These are phyloP conservation scores for Pristis pectinata DNA, from an alignment of 2,797 vertebrate genomes.

Conservation along the genomic window DNA sequence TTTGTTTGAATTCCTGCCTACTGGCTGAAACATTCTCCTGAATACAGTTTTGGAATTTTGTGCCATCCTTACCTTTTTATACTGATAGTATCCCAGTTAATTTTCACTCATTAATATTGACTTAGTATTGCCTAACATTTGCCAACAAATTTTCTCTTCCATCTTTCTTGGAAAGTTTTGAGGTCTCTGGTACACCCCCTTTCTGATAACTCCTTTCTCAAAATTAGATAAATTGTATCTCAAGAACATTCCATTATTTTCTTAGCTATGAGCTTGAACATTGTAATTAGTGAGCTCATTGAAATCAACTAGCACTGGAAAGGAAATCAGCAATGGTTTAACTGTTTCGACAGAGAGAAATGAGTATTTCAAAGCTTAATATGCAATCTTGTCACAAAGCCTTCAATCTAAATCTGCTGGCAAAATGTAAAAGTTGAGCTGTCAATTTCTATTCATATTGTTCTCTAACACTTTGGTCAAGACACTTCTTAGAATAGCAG, in stretches of 20 bases:
- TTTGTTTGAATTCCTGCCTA: too few species aligned
- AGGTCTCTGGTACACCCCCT: too few species aligned
- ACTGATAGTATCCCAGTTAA: too few species aligned
- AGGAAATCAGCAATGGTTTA: neutral
- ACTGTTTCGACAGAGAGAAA: constrained; percentile 22
- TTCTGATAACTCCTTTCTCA: too few species aligned
- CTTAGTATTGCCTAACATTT: too few species aligned
- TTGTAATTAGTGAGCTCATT: neutral
- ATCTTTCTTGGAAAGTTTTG: too few species aligned
- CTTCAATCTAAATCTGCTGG: neutral
- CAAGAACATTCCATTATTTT: neutral
- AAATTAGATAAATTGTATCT: neutral
- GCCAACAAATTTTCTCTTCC: too few species aligned
- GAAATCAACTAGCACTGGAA: neutral
- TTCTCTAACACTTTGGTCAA: constrained; percentile 42
- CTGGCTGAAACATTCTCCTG: too few species aligned
- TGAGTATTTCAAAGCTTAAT: neutral
- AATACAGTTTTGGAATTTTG: too few species aligned
- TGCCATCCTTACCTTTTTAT: too few species aligned
- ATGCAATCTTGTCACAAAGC: neutral
- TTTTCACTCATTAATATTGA: too few species aligned
- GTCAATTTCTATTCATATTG: constrained; percentile 18
- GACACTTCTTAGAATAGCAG: constrained; percentile 47
- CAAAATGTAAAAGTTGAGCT: constrained; percentile 19
- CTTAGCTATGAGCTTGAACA: neutral